Base-by-base conservation (phyloP, 2,888 invertebrate genomes). In the Rotaria magnacalcarata region DNA sequence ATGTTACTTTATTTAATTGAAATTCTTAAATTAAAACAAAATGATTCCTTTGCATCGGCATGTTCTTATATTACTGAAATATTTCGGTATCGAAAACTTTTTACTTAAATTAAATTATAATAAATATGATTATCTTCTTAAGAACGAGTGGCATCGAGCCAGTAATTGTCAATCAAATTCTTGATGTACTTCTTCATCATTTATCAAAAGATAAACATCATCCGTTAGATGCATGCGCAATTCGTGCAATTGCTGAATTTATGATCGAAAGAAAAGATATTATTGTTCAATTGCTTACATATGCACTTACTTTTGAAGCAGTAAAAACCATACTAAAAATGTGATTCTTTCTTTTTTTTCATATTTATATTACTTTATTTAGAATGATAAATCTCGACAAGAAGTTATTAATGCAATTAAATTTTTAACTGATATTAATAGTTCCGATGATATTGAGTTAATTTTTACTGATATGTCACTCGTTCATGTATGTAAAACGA, bases 241-340 rank as follows among this genome's bases (percentile, higher is more conserved):
- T 80, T 47, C 80, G 47, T 80, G 47, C 80, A 47, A 80, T 80
- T n/a, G 43, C 43, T n/a, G 47, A 80, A 47, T 80, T 80, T 80
- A 47, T 80, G 47, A 80, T 80, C 2, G 80, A 80, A 80, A 47
- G 47, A 24, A 80, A 80, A 80, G 47, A 47, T 47, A 19, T 80
- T 3, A 47, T 80, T 11, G 4, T 80, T 47, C 47, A 8, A 47
- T 47, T 80, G 47, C 24, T 80, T 47, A 47, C 47, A 47, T 80
- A 47, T 11, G 47, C 47, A 47, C 34, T 34, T 16, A 34, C 19
- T 19, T 6, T 3, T 19, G 34, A 34, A 41, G 6, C 67, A 19
- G 67, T 67, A 67, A 34, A 41, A 67, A 2, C 34, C 2, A 34
- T 34, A 34, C 2, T 34, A 34, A 34, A 34, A 34, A 34, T 34